These are phyloP conservation scores for Pammene aurita DNA, from an alignment of 2,888 invertebrate genomes.

Conservation along the genomic window DNA sequence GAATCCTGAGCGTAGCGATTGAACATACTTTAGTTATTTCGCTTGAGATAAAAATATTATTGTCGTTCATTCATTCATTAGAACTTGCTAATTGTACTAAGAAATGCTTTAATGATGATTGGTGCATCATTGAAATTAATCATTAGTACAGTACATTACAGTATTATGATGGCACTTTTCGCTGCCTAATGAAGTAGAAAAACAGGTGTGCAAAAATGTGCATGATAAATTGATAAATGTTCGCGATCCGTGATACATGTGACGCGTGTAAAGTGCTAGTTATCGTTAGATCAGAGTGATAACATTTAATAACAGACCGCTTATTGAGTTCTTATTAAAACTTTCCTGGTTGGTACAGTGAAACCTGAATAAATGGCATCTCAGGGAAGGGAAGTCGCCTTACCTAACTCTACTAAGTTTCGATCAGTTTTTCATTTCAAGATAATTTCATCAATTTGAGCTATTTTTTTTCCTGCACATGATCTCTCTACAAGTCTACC, in stretches of 20 bases:
- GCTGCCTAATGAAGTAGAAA: constrained; percentile 24
- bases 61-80: too few relatives aligned
- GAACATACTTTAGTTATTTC: too few relatives aligned
- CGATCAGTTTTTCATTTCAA: too few relatives aligned
- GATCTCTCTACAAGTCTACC: too few relatives aligned
- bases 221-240: constrained; percentile 12
- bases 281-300: constrained; percentile 26
- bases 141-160: constrained; percentile 9
- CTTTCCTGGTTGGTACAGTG: constrained; percentile 12
- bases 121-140: constrained; percentile 7
- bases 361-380: background rate
- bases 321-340: constrained; percentile 27
- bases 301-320: constrained; percentile 17
- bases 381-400: background rate
- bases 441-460: too few relatives aligned
- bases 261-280: constrained; percentile 32
- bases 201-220: constrained; percentile 32
- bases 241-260: constrained; percentile 27
- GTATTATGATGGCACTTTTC: constrained; percentile 16
- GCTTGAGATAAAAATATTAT: too few relatives aligned
- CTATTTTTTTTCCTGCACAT: too few relatives aligned
- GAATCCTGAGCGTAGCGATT: too few relatives aligned
- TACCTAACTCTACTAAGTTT: background rate
- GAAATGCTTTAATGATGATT: constrained; percentile 6
- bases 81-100: constrained; percentile 3